Conservation (phyloP, 1,140 invertebrate genomes). For the Plodia interpunctella region DNA sequence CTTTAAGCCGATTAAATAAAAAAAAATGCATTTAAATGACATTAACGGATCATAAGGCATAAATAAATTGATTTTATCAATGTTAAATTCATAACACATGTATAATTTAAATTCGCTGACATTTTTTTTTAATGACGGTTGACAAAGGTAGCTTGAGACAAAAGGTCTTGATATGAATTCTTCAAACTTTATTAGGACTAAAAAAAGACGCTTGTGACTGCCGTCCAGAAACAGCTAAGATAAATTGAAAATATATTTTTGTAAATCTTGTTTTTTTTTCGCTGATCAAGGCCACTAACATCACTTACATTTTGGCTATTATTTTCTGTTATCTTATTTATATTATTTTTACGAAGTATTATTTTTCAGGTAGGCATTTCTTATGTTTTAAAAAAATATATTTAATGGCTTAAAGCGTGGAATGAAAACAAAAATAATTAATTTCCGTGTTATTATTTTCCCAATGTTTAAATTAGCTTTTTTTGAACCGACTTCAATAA, state of each 20-base stretch:
- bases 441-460: too few species aligned
- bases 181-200: background rate
- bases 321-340: too few species aligned
- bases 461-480: too few species aligned
- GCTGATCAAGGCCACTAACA: too few species aligned
- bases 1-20: background rate
- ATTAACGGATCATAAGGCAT: background rate
- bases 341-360: too few species aligned
- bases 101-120: background rate
- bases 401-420: too few species aligned
- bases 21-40: background rate
- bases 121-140: background rate
- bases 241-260: background rate
- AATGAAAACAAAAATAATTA: too few species aligned
- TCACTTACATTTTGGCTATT: too few species aligned
- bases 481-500: too few species aligned
- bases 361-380: too few species aligned
- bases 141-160: background rate
- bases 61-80: background rate
- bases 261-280: too few species aligned
- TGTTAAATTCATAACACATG: background rate
- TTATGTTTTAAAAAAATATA: too few species aligned
- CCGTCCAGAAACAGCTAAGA: background rate
- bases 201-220: background rate
- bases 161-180: slow-evolving; percentile 5